phyloP scores from a whole-genome alignment of 2,797 vertebrate species.

The Sebastes cheni region DNA sequence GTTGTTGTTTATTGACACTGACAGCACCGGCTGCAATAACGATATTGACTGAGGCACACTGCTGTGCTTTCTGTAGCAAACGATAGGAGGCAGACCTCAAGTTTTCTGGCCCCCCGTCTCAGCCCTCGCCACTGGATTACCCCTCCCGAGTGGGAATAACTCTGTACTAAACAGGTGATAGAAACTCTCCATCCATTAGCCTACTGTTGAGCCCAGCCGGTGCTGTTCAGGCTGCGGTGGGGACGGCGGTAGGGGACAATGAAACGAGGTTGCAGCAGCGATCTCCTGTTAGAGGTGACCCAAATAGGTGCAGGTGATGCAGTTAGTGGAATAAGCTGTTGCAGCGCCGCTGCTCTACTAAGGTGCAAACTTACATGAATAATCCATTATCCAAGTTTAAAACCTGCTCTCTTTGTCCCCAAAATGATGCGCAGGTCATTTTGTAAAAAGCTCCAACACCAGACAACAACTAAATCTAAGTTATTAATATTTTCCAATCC shows the following conservation, averaged over 20 bases:
- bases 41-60: slow-evolving; percentile 48
- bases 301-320: slow-evolving; percentile 53
- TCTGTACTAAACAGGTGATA: slow-evolving; percentile 19
- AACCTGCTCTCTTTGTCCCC: slow-evolving; percentile 2
- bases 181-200: slow-evolving; percentile 22
- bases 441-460: neutral
- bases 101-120: slow-evolving; percentile 33
- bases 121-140: slow-evolving; percentile 20
- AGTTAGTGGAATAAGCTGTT: slow-evolving; percentile 38
- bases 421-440: slow-evolving; percentile 17
- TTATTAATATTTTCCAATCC: neutral
- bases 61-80: slow-evolving; percentile 51
- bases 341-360: slow-evolving; percentile 1
- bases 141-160: slow-evolving; percentile 19
- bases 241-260: neutral
- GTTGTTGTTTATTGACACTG: slow-evolving; percentile 65
- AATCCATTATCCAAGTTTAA: slow-evolving; percentile 39
- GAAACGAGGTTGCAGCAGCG: slow-evolving; percentile 23
- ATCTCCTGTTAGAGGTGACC: slow-evolving; percentile 52
- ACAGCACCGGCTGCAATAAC: slow-evolving; percentile 49
- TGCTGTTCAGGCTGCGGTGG: slow-evolving; percentile 12
- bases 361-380: slow-evolving; percentile 43
- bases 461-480: neutral
- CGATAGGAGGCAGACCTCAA: slow-evolving; percentile 20
- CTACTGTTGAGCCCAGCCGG: neutral